These are phyloP conservation scores for Stenurella melanura DNA, from an alignment of 2,888 invertebrate genomes.

Conservation along the genomic window DNA sequence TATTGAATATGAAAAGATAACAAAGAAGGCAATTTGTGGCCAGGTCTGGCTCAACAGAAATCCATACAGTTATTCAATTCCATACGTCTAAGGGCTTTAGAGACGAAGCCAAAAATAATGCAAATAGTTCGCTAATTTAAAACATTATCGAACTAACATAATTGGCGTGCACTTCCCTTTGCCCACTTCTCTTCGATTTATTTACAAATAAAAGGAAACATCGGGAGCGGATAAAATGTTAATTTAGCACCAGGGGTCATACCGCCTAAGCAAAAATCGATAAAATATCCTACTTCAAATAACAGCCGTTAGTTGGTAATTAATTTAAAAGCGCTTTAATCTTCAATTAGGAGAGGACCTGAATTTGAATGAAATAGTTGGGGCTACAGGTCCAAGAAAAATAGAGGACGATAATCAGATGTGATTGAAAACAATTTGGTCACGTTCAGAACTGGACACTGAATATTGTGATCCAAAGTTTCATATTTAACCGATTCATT, in stretches of 20 bases:
- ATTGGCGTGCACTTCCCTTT: background rate
- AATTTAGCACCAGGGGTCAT: background rate
- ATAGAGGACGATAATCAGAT: too few species aligned
- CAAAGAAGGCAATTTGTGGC: too few species aligned
- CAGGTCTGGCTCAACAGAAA: too few species aligned
- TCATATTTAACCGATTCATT: too few species aligned
- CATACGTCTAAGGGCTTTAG: too few species aligned
- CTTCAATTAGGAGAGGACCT: too few species aligned
- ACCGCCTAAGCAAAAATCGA: background rate
- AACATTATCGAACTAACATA: background rate
- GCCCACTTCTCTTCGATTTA: background rate
- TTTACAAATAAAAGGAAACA: background rate
- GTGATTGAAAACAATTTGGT: too few species aligned
- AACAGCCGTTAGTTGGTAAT: background rate
- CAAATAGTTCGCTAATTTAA: background rate
- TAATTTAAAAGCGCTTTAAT: conserved; percentile 4
- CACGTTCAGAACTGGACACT: too few species aligned
- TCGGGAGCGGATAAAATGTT: background rate
- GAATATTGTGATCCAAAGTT: too few species aligned
- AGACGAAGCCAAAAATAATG: background rate
- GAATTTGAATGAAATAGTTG: background rate
- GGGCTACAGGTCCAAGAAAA: too few species aligned
- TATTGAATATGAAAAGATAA: too few species aligned
- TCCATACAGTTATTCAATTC: too few species aligned
- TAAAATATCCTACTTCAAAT: conserved; percentile 3